Evolutionary conservation across 2,113 vertebrate genomes (phyloP).

Genomic region (Podilymbus podiceps): DNA sequence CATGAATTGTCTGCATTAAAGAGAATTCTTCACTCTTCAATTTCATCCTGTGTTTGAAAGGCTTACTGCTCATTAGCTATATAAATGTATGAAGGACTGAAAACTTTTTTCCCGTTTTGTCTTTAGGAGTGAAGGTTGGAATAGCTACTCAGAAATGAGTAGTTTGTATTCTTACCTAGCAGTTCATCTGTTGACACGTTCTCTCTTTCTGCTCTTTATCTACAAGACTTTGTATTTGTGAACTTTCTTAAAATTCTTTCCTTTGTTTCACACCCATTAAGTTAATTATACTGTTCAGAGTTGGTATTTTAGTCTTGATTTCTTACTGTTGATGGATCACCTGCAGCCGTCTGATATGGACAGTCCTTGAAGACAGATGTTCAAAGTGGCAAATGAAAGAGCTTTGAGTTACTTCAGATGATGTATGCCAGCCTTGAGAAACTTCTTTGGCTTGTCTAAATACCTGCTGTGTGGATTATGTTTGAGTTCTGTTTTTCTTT

Average conservation of each 20-base stretch:
- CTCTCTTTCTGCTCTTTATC: background rate
- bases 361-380: background rate
- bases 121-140: background rate
- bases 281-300: background rate
- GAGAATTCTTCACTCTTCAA: background rate
- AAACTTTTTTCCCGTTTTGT: background rate
- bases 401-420: accelerated
- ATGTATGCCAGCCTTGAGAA: background rate
- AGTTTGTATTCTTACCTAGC: background rate
- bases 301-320: background rate
- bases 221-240: background rate
- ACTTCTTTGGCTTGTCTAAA: background rate
- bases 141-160: background rate
- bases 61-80: background rate
- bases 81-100: background rate
- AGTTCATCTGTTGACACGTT: accelerated
- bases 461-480: background rate
- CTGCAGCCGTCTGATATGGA: accelerated
- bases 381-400: background rate
- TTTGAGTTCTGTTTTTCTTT: background rate
- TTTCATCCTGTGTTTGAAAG: background rate
- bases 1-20: background rate
- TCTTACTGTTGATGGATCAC: background rate
- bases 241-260: background rate
- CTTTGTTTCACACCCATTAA: background rate